Conservation (phyloP, 1,140 invertebrate genomes). For the Lanistes nyassanus region DNA sequence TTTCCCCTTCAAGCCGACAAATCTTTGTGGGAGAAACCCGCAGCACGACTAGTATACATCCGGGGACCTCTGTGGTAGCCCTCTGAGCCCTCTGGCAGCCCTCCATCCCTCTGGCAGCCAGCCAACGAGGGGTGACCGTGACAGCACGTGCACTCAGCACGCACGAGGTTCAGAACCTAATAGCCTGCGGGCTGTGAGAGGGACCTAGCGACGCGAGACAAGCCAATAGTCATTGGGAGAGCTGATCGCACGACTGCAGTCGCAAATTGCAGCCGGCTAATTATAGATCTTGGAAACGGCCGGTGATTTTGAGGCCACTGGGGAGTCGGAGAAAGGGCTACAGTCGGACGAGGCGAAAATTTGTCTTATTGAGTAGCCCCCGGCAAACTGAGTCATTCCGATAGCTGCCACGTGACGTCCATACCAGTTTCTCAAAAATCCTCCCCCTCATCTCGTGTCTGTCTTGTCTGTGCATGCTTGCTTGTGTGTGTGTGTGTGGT, state of each 20-base stretch:
- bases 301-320: background rate
- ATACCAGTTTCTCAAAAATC: too few relatives aligned
- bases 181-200: too few relatives aligned
- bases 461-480: background rate
- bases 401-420: too few relatives aligned
- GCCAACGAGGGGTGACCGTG: constrained; percentile 4
- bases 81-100: constrained; percentile 7
- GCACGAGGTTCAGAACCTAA: background rate
- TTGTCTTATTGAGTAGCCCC: too few relatives aligned
- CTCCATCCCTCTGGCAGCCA: constrained; percentile 16
- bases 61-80: background rate
- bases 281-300: constrained; percentile 14
- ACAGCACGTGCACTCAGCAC: constrained; percentile 5
- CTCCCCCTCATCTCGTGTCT: background rate
- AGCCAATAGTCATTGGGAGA: background rate
- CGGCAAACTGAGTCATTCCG: too few relatives aligned
- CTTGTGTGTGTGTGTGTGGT: background rate
- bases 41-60: background rate
- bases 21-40: too few relatives aligned
- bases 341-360: too few relatives aligned
- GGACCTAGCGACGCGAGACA: too few relatives aligned
- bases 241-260: constrained; percentile 19
- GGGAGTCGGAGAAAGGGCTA: background rate
- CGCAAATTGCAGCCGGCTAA: constrained; percentile 11
- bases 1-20: too few relatives aligned